These are phyloP conservation scores for Ancistrus triradiatus DNA, from an alignment of 2,113 vertebrate genomes.

Conservation along the genomic window DNA sequence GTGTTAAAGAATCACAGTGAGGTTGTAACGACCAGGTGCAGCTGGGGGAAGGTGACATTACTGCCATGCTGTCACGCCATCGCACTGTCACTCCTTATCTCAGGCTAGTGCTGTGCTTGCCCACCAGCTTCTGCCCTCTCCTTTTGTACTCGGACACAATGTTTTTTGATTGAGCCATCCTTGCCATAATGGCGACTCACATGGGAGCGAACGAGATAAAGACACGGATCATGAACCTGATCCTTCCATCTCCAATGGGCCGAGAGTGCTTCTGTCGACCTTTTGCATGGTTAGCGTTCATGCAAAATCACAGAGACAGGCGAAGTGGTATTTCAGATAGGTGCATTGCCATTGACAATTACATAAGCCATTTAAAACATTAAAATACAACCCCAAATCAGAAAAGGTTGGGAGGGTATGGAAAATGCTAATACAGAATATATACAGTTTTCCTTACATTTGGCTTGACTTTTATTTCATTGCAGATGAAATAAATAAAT, in stretches of 20 bases:
- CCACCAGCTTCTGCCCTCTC: constrained; percentile 17
- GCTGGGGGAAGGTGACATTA: constrained; percentile 41
- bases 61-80: constrained; percentile 1
- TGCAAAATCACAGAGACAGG: neutral
- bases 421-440: no score
- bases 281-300: constrained; percentile 23
- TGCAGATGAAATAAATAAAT: no score
- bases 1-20: constrained; percentile 41
- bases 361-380: neutral
- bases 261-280: constrained; percentile 13
- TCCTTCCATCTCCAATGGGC: constrained; percentile 22
- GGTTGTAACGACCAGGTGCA: constrained; percentile 56
- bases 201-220: constrained; percentile 21
- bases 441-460: no score
- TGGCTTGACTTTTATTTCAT: no score
- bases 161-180: constrained; percentile 49
- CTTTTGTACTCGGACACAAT: constrained; percentile 54
- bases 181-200: constrained; percentile 29
- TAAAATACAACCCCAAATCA: no score
- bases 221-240: constrained; percentile 9
- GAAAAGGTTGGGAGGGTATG: no score
- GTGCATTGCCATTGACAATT: constrained; percentile 2
- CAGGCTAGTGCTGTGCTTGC: constrained; percentile 15
- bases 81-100: constrained; percentile 30
- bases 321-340: neutral